Percentiles rank a stretch among this genome's conserved stretches.
Conservation (phyloP, 35 echinoderm and acorn worm species). For the Patiria miniata region DNA sequence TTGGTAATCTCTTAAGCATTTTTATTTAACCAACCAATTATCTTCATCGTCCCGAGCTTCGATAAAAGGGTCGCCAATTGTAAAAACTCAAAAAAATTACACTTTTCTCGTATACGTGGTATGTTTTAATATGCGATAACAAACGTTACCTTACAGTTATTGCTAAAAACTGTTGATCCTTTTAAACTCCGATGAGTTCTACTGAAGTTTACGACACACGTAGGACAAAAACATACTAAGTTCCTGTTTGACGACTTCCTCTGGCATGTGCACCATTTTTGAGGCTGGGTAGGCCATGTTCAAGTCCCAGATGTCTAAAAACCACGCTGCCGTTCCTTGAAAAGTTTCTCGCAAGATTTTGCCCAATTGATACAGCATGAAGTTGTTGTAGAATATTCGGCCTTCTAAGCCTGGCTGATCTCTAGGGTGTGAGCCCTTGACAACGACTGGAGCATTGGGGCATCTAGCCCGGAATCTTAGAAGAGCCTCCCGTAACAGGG, state of each 20-base stretch:
- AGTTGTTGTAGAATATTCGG: neutral
- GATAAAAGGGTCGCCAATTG: no score
- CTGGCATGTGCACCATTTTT: slow-evolving; percentile 44
- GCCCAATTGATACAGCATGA: neutral
- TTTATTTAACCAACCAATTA: no score
- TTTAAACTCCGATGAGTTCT: no score
- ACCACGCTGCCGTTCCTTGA: slow-evolving; percentile 15
- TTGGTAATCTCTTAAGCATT: no score
- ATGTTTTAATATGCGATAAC: no score
- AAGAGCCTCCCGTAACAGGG: slow-evolving; percentile 19
- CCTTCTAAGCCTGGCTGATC: neutral
- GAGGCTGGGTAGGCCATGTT: slow-evolving; percentile 35
- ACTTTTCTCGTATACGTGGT: no score
- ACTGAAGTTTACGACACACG: neutral
- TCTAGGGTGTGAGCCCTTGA: slow-evolving; percentile 44
- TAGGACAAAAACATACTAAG: slow-evolving; percentile 39
- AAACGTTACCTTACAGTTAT: no score
- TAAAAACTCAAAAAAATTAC: no score
- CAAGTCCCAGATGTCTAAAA: slow-evolving; percentile 57
- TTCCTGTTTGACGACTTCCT: slow-evolving; percentile 40
- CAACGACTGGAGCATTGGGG: slow-evolving; percentile 21
- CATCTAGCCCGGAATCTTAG: slow-evolving; percentile 1
- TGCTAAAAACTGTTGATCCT: no score
- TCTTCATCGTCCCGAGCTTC: no score
- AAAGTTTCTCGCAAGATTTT: slow-evolving; percentile 17